Conservation (phyloP, 1,140 invertebrate genomes). For the Bathynomus jamesi region DNA sequence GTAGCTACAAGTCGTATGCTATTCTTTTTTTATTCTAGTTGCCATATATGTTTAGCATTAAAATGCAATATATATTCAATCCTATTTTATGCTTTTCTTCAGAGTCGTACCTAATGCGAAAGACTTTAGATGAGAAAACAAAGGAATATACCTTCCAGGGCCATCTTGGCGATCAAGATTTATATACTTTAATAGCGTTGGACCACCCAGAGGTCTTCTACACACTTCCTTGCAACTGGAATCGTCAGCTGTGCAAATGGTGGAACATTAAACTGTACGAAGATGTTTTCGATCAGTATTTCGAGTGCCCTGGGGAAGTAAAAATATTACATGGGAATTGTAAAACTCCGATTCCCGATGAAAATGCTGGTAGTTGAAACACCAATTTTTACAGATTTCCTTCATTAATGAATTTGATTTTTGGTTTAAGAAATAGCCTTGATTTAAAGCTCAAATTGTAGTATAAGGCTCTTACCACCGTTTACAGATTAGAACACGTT, state of each 20-base stretch:
- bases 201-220: constrained; percentile 68
- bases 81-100: neutral
- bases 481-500: too few relatives aligned
- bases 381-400: neutral
- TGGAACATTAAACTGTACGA: constrained; percentile 71
- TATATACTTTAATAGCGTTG: constrained; percentile 65
- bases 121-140: constrained; percentile 53
- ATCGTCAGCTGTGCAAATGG: constrained; percentile 75
- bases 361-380: neutral
- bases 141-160: constrained; percentile 63
- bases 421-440: too few relatives aligned
- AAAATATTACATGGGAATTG: constrained; percentile 80
- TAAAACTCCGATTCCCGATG: constrained; percentile 61
- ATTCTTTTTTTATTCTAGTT: too few relatives aligned
- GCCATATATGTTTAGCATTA: too few relatives aligned
- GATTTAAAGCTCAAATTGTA: too few relatives aligned
- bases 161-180: constrained; percentile 81
- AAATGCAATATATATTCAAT: too few relatives aligned
- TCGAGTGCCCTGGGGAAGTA: constrained; percentile 59
- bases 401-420: too few relatives aligned
- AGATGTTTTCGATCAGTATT: constrained; percentile 67
- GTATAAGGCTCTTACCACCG: too few relatives aligned
- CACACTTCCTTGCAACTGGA: constrained; percentile 70
- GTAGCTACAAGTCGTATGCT: too few relatives aligned
- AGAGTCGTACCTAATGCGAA: constrained; percentile 39